Evolutionary conservation across 2,113 vertebrate species (phyloP), one percentile per base, ranked within the genome.

Genomic region (Neopipo cinnamomea): DNA sequence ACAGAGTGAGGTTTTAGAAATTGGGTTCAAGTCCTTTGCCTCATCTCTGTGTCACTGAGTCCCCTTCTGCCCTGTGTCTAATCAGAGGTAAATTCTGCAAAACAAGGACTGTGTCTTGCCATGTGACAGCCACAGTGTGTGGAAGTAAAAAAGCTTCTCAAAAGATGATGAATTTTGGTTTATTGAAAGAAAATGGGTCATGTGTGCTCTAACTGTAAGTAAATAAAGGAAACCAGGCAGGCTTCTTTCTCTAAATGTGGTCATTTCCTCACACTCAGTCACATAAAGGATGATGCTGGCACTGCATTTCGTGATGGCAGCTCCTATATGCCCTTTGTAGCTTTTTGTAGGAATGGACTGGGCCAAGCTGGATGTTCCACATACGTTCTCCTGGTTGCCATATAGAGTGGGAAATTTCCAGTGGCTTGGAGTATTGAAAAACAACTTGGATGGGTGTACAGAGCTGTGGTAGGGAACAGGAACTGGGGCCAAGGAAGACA

Each of bases 71-170:
- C 62, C 16, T 37, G 9, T n/a, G 16, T 30, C 31, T 76, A 46
- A 30, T 58, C 25, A 70, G 14, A 12, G 10, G 5, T 24, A 81
- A 35, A 46, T 66, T 80, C 55, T 42, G 28, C 6, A 77, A 41
- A 87, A 21, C 10, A 53, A 25, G 7, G 8, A 12, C 8, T 80
- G 17, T 28, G 24, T 79, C 21, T 86, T 62, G 24, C 22, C 11
- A 4, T 1, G 2, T 42, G 35, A 20, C 0, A 6, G 18, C 2
- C 46, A 24, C 9, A 62, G 13, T 0, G 0, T 14, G 23, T 47
- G 25, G 28, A 62, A 63, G 7, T 30, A 42, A 66, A 50, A 50
- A 78, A 3, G 4, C 12, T 71, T 68, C 42, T 87, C 13, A 15
- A 6, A 47, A 62, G 70, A 35, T 27, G 16, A 37, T 41, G 1